A percentile compares a stretch with the other conserved stretches of the same genome.
These are phyloP conservation scores for Seira ritae DNA, from an alignment of 2,888 invertebrate species.

Conservation along the genomic window DNA sequence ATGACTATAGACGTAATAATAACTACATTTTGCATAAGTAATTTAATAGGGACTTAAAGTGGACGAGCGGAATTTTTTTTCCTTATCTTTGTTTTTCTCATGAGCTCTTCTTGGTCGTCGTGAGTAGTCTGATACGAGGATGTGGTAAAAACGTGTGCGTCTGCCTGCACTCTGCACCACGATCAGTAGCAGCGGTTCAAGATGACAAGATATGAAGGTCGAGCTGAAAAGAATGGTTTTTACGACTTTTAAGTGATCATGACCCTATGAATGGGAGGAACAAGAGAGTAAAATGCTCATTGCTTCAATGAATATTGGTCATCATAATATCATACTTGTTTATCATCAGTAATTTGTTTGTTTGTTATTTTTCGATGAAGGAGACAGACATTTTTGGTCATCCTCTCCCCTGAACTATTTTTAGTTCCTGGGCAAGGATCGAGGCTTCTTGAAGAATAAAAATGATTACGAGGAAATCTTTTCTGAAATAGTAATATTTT, in stretches of 20 bases:
- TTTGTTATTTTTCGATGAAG: too few relatives aligned
- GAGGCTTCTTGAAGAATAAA: neutral
- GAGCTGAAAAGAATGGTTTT: conserved; percentile 30
- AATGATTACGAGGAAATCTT: neutral
- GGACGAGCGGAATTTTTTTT: neutral
- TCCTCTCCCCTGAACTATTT: neutral
- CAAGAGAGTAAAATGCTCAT: neutral
- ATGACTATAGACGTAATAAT: neutral
- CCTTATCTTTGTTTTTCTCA: neutral
- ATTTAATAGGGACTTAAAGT: too few relatives aligned
- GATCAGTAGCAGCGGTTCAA: conserved; percentile 45
- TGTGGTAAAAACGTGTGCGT: too few relatives aligned
- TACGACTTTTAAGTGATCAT: conserved; percentile 39
- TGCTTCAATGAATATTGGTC: conserved; percentile 21
- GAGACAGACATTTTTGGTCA: too few relatives aligned
- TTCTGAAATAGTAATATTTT: neutral
- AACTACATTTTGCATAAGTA: too few relatives aligned
- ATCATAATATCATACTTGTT: neutral
- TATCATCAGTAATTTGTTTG: too few relatives aligned
- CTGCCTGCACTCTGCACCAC: too few relatives aligned
- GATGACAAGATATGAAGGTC: conserved; percentile 57
- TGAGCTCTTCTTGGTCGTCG: neutral
- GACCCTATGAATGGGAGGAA: conserved; percentile 44
- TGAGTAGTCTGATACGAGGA: neutral
- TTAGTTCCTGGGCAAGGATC: neutral